Evolutionary conservation across 1,140 invertebrate genomes (phyloP), one percentile per base, ranked within the genome.

Genomic region (Manduca sexta): DNA sequence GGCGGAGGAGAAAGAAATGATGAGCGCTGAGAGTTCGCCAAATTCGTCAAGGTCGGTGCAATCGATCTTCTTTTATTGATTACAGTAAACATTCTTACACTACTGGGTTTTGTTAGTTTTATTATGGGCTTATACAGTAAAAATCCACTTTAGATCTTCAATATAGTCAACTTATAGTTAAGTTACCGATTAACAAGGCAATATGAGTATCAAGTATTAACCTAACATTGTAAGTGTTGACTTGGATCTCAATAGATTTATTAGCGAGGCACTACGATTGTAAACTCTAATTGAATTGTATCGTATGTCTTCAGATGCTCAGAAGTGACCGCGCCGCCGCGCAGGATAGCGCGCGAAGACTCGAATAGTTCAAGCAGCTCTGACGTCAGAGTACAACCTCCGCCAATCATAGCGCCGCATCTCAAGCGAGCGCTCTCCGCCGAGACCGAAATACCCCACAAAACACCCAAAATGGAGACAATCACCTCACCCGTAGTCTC

Each of bases 1-100:
- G 18, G 89, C 89, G 14, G 91, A 92, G 68, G 90, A 91, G 65
- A 88, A 88, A 49, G 89, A 90, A 64, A 69, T 71, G 52, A 68
- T 76, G 61, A 86, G 84, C 46, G 78, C 76, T 0, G 84, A 86
- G 37, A 85, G 71, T 44, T 87, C 84, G 7, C 85, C 85, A 14
- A 86, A 79, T 51, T 77, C 80, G 1, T 84, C 76, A 13, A 79
- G 83, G 74, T 84, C 60, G 53, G 12, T 40, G n/a, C 21, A 5
- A 26, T 26, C 21, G 8, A 35, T n/a, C 33, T 14, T 8, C 5
- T 11, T 4, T 12, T n/a, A n/a, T 35, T n/a, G 11, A n/a, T n/a
- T n/a, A n/a, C n/a, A n/a, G n/a, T n/a, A n/a, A n/a, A n/a, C n/a
- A n/a, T n/a, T n/a, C n/a, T n/a, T n/a, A n/a, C n/a, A n/a, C n/a